These are phyloP conservation scores for Panagrolaimus sp. DNA, from an alignment of 1,140 invertebrate species.

Conservation along the genomic window DNA sequence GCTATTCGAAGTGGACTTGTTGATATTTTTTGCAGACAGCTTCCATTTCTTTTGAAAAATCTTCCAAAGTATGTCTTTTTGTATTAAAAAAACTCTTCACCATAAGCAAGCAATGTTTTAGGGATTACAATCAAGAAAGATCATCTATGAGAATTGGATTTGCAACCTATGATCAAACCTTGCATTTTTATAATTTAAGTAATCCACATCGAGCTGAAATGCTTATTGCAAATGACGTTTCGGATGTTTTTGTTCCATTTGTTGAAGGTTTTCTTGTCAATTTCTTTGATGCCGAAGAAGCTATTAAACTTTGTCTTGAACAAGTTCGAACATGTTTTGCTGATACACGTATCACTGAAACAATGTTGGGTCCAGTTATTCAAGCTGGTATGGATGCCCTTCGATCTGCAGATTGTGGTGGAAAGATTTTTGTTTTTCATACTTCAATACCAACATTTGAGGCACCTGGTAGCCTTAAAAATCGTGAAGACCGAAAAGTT, in stretches of 20 bases:
- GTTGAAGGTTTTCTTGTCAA: slow-evolving; percentile 89
- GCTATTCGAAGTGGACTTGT: slow-evolving; percentile 85
- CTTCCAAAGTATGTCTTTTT: slow-evolving; percentile 61
- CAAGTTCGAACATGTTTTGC: slow-evolving; percentile 86
- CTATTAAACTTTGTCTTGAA: slow-evolving; percentile 76
- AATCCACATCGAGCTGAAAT: slow-evolving; percentile 82
- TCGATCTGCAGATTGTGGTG: slow-evolving; percentile 76
- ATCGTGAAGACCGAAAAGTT: slow-evolving; percentile 88
- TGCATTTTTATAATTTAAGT: slow-evolving; percentile 92
- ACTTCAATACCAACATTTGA: slow-evolving; percentile 84
- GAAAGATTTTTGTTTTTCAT: slow-evolving; percentile 92
- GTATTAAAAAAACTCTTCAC: no score
- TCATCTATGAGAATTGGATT: slow-evolving; percentile 82
- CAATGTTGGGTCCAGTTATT: slow-evolving; percentile 81
- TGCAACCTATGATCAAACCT: slow-evolving; percentile 86
- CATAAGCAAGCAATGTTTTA: no score
- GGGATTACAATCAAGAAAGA: slow-evolving; percentile 68
- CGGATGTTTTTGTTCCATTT: slow-evolving; percentile 94
- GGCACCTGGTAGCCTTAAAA: slow-evolving; percentile 89
- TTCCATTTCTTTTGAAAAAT: slow-evolving; percentile 68
- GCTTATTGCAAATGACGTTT: slow-evolving; percentile 91
- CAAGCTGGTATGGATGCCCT: slow-evolving; percentile 86
- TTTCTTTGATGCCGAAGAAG: slow-evolving; percentile 72
- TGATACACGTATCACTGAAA: slow-evolving; percentile 88
- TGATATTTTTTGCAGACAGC: slow-evolving; percentile 75